Conservation (phyloP, 2,797 vertebrate genomes). For the Rhodeus uyekii region DNA sequence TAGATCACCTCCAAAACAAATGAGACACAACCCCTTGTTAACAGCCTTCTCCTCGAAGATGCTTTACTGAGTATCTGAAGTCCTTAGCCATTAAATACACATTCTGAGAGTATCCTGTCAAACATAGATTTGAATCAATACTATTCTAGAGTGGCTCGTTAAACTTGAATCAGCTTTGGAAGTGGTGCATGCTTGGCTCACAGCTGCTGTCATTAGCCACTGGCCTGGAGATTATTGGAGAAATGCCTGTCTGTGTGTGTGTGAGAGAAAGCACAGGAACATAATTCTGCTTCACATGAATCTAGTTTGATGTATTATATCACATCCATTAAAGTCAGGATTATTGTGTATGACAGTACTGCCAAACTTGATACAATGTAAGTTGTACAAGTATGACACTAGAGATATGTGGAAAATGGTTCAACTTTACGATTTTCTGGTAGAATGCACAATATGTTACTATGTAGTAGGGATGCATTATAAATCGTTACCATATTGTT, state of each 20-base stretch:
- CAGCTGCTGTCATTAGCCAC: constrained; percentile 83
- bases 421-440: neutral
- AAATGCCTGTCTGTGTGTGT: constrained; percentile 74
- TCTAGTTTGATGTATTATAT: constrained; percentile 25
- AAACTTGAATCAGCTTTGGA: constrained; percentile 84
- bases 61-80: constrained; percentile 72
- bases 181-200: constrained; percentile 82
- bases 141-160: constrained; percentile 83
- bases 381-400: neutral
- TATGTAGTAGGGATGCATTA: neutral
- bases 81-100: constrained; percentile 84
- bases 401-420: neutral
- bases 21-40: constrained; percentile 56
- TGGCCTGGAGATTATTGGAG: constrained; percentile 80
- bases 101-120: constrained; percentile 83
- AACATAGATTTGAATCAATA: constrained; percentile 87
- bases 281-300: constrained; percentile 33
- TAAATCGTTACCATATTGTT: neutral
- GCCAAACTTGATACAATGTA: constrained; percentile 5
- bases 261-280: neutral
- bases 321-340: constrained; percentile 8
- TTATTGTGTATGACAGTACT: constrained; percentile 2
- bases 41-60: constrained; percentile 67
- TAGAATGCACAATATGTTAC: neutral
- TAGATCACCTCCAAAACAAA: constrained; percentile 66